Evolutionary conservation across 2,888 invertebrate species (phyloP), one percentile per base, ranked within the genome.

Genomic region (Quadriops clusia): DNA sequence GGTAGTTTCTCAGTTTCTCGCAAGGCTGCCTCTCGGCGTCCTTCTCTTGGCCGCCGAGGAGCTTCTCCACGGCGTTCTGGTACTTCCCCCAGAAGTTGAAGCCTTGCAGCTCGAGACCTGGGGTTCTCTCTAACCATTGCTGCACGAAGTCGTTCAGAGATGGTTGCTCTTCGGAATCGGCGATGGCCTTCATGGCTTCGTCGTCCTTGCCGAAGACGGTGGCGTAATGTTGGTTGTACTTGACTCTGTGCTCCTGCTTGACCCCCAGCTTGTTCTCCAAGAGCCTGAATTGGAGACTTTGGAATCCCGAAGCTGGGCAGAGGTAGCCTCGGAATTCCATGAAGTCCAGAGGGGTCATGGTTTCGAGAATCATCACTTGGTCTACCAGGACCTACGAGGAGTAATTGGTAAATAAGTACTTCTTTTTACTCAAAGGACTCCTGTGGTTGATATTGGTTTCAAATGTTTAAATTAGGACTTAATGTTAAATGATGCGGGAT

Each of bases 331-430:
- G 75, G 61, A 98, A 98, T 51, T 95, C 95, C 81, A 98, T 87
- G 54, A 98, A 98, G 61, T 98, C 98, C 35, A 95, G 61, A 0
- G 98, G 95, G 0, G 95, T 94, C 98, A 98, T 98, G 0, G 97
- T 97, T 63, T 98, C 98, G 44, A 98, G 63, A 44, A 98, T 93
- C 64, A 85, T 82, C 22, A 98, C 91, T 67, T 98, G 97, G 54
- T 98, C 97, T 20, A 89, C 91, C 27, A 97, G 69, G 1, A 97
- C 67, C 91, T 95, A 63, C 5, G 63, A 54, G n/a, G n/a, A n/a
- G n/a, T n/a, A n/a, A n/a, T n/a, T n/a, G n/a, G n/a, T n/a, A n/a
- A n/a, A n/a, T n/a, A n/a, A n/a, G n/a, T n/a, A n/a, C n/a, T n/a
- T n/a, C n/a, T n/a, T n/a, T n/a, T n/a, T n/a, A n/a, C n/a, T n/a